Evolutionary conservation across 1,140 invertebrate species (phyloP).

Genomic region (Aphelenchoides besseyi): DNA sequence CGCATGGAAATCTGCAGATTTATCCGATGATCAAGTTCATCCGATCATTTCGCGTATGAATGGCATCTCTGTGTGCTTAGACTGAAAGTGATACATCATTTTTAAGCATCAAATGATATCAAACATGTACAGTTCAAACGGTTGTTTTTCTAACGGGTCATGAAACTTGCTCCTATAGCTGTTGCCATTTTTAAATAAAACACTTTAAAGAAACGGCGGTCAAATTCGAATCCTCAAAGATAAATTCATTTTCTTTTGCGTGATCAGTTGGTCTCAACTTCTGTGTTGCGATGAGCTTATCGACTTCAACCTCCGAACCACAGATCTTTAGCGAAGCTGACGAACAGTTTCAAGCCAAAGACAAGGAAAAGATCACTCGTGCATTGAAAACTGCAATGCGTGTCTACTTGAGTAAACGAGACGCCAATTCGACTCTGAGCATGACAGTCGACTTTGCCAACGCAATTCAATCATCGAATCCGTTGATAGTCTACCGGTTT

Average conservation of each 20-base stretch:
- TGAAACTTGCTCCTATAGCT: no score
- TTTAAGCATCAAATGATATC: no score
- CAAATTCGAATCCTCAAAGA: not conserved
- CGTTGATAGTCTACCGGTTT: not conserved
- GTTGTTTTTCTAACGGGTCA: no score
- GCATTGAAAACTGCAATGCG: not conserved
- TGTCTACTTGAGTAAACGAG: not conserved
- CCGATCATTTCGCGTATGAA: constrained; percentile 26
- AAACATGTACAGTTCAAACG: no score
- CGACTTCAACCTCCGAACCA: not conserved
- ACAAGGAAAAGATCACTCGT: not conserved
- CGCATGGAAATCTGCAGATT: constrained; percentile 1
- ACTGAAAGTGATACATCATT: no score
- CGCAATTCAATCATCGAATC: not conserved
- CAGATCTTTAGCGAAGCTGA: not conserved
- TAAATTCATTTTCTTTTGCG: not conserved
- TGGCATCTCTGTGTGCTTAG: not conserved
- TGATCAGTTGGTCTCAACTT: no score
- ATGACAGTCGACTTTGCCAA: not conserved
- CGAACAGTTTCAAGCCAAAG: not conserved
- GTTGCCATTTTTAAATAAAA: no score
- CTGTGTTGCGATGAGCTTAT: no score
- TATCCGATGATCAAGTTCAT: constrained; percentile 15
- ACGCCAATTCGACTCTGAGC: not conserved
- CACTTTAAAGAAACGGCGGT: constrained; percentile 1